These are phyloP conservation scores for Chloropsis cyanopogon DNA, from an alignment of 2,113 vertebrate genomes.

Conservation along the genomic window DNA sequence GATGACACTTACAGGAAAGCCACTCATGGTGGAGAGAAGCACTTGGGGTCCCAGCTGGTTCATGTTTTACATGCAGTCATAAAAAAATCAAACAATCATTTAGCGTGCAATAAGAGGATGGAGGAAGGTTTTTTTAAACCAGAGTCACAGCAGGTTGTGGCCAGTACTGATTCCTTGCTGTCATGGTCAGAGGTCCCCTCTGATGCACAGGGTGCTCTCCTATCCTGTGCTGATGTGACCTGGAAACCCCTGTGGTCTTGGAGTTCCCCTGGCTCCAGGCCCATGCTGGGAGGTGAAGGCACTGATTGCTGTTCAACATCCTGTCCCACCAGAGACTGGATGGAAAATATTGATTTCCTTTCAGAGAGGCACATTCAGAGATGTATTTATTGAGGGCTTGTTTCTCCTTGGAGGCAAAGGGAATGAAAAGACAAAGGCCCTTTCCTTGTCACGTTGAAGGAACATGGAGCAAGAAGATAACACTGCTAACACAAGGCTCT, in stretches of 20 bases:
- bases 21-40: not conserved
- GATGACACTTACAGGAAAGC: not conserved
- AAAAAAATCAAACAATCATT: not conserved
- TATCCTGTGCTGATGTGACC: not conserved
- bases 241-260: not conserved
- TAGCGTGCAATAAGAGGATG: not conserved
- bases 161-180: not conserved
- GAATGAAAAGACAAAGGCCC: not conserved
- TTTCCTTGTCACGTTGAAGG: not conserved
- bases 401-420: not conserved
- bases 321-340: not conserved
- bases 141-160: fast-evolving
- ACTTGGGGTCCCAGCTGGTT: not conserved
- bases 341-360: slow-evolving; percentile 14
- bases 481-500: not conserved
- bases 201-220: not conserved
- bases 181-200: not conserved
- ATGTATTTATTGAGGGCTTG: not conserved
- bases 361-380: not conserved
- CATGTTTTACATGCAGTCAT: not conserved
- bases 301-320: not conserved
- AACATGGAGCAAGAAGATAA: not conserved
- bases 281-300: not conserved
- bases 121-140: not conserved
- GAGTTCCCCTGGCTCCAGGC: not conserved